phyloP scores from a whole-genome alignment of 2,113 vertebrate species.

The Aegithalos caudatus region DNA sequence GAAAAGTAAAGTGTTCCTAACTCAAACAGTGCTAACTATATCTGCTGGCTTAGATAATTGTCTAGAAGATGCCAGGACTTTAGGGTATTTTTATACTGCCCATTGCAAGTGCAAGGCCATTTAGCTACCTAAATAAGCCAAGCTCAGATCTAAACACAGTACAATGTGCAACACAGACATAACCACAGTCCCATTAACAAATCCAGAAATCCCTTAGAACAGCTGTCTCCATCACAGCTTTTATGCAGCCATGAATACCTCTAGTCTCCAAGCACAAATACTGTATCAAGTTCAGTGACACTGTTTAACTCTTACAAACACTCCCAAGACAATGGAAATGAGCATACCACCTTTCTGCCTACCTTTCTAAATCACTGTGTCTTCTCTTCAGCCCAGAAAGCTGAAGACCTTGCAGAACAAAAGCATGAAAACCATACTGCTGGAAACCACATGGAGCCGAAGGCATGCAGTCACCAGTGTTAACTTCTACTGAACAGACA shows the following conservation, averaged over 20 bases:
- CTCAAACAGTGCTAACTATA: not conserved
- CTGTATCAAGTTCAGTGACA: not conserved
- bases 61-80: not conserved
- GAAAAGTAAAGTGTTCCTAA: not conserved
- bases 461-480: not conserved
- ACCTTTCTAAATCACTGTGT: not conserved
- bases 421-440: not conserved
- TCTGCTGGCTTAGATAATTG: not conserved
- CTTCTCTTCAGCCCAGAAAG: not conserved
- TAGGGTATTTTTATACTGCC: not conserved
- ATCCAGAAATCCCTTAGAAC: not conserved
- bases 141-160: not conserved
- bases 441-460: not conserved
- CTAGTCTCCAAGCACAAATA: not conserved
- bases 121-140: not conserved
- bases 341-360: not conserved
- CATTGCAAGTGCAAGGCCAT: not conserved
- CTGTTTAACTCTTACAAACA: not conserved
- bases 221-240: not conserved
- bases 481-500: not conserved
- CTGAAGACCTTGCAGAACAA: not conserved
- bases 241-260: not conserved
- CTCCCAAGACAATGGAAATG: not conserved
- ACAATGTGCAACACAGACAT: not conserved
- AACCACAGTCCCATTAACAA: not conserved